Percentiles rank a stretch among this genome's conserved stretches.
Evolutionary conservation across 2,797 vertebrate genomes (phyloP).

Genomic region (Delichon dasypus): DNA sequence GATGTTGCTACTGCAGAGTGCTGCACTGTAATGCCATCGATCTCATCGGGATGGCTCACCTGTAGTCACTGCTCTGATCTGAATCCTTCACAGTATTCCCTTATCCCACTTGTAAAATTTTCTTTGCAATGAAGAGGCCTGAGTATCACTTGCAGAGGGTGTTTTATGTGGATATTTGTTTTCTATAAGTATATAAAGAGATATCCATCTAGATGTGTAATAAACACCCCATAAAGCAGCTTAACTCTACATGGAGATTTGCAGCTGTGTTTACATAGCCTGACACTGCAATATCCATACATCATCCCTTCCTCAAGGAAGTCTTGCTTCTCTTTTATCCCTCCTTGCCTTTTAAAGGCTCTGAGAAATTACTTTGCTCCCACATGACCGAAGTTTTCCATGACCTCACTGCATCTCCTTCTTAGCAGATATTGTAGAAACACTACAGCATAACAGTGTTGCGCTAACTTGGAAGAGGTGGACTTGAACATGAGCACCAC

Average conservation of each 20-base stretch:
- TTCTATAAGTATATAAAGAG: slow-evolving; percentile 55
- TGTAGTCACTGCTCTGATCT: background rate
- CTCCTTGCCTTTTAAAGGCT: slow-evolving; percentile 35
- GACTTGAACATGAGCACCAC: background rate
- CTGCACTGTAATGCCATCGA: background rate
- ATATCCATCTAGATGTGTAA: slow-evolving; percentile 60
- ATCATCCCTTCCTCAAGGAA: slow-evolving; percentile 21
- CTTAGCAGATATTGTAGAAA: slow-evolving; percentile 31
- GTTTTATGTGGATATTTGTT: slow-evolving; percentile 64
- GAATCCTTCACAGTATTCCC: background rate
- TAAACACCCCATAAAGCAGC: slow-evolving; percentile 61
- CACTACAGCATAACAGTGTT: background rate
- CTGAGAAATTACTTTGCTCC: background rate
- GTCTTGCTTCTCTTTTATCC: slow-evolving; percentile 26
- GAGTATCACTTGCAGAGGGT: background rate
- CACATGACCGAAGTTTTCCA: background rate
- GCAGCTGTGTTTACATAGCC: slow-evolving; percentile 58
- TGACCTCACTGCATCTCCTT: background rate
- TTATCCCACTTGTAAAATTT: background rate
- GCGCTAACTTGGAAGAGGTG: background rate
- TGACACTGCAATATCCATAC: slow-evolving; percentile 32
- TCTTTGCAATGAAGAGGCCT: background rate
- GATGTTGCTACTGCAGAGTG: background rate
- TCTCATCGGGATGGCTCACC: background rate
- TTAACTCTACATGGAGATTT: slow-evolving; percentile 59